Evolutionary conservation across 2,797 vertebrate genomes (phyloP).

Genomic region (Sebastes baramenuke): DNA sequence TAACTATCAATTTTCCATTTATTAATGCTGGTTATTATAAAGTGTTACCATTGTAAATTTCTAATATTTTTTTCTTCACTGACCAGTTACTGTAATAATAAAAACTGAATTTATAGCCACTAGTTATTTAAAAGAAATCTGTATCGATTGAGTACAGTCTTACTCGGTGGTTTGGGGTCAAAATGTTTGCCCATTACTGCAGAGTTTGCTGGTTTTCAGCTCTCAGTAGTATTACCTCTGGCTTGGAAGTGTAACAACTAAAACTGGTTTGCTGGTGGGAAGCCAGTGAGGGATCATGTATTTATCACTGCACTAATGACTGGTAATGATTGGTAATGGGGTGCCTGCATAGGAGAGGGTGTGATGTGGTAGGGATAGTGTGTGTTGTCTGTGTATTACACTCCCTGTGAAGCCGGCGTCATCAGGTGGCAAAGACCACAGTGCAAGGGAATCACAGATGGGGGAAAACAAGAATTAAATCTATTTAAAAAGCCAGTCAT

Average conservation of each 20-base stretch:
- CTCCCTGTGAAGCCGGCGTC: neutral
- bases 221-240: accelerated
- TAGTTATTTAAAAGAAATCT: neutral
- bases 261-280: neutral
- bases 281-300: neutral
- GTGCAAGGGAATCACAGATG: too few relatives aligned
- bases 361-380: too few relatives aligned
- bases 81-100: neutral
- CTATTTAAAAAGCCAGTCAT: neutral
- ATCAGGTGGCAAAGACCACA: neutral
- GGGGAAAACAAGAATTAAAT: neutral
- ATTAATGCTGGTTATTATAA: too few relatives aligned
- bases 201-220: too few relatives aligned
- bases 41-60: too few relatives aligned
- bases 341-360: neutral
- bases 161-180: too few relatives aligned
- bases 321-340: neutral
- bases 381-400: too few relatives aligned
- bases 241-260: neutral
- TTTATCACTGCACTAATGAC: neutral
- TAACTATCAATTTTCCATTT: too few relatives aligned
- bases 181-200: too few relatives aligned
- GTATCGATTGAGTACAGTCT: too few relatives aligned
- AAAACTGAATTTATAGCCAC: neutral
- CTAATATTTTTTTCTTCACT: too few relatives aligned